Percentiles rank a stretch among this genome's conserved stretches.
Conservation (phyloP, 2,888 invertebrate genomes). For the Cosmia trapezina region DNA sequence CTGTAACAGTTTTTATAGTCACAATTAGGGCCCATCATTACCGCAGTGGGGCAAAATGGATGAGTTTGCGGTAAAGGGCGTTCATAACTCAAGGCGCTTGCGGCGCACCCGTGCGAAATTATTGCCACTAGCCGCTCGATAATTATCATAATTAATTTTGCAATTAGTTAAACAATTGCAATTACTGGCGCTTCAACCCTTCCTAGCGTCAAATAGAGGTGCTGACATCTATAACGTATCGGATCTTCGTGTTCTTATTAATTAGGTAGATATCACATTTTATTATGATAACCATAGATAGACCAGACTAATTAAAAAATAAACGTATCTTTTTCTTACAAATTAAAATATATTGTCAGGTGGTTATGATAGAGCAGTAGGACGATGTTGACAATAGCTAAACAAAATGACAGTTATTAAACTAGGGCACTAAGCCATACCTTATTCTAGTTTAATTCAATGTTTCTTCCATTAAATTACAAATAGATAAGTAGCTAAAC, state of each 20-base stretch:
- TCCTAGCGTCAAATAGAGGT: constrained; percentile 46
- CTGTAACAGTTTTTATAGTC: constrained; percentile 62
- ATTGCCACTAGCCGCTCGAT: constrained; percentile 54
- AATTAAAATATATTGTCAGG: constrained; percentile 1
- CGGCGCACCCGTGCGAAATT: constrained; percentile 61
- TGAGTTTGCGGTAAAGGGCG: constrained; percentile 65
- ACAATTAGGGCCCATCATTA: constrained; percentile 61
- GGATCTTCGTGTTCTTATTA: constrained; percentile 43
- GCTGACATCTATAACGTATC: constrained; percentile 51
- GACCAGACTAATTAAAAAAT: constrained; percentile 3
- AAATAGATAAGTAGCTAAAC: constrained; percentile 19
- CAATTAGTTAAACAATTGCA: constrained; percentile 64
- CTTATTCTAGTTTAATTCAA: constrained; percentile 18
- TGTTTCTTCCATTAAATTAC: constrained; percentile 20
- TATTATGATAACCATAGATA: constrained; percentile 3
- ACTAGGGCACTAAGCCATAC: background rate
- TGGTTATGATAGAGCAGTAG: background rate
- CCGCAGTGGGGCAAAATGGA: constrained; percentile 61
- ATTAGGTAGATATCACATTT: constrained; percentile 14
- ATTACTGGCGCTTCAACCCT: constrained; percentile 46
- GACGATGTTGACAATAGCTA: background rate
- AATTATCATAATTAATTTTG: constrained; percentile 67
- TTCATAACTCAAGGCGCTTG: constrained; percentile 64
- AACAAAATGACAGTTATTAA: constrained; percentile 10
- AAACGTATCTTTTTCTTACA: background rate